A percentile compares a stretch with the other conserved stretches of the same genome.
Evolutionary conservation across 2,888 invertebrate species (phyloP).

Genomic region (Deilephila elpenor): DNA sequence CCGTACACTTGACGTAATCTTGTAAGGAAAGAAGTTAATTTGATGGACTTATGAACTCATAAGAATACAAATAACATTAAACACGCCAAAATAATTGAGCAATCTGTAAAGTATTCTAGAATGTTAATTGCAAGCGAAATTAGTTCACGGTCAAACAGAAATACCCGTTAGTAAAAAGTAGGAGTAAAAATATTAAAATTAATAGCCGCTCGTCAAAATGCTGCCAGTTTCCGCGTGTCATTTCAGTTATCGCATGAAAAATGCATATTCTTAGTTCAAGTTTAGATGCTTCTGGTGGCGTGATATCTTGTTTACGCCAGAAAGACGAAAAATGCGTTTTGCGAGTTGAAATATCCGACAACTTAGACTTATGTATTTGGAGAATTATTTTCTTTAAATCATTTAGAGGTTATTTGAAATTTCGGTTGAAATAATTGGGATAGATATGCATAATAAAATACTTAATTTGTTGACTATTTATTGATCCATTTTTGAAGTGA

Average conservation of each 20-base stretch:
- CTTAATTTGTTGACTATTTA: no score
- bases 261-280: constrained; percentile 24
- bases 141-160: constrained; percentile 7
- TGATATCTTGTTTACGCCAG: neutral
- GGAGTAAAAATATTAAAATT: neutral
- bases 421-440: no score
- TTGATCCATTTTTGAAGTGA: no score
- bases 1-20: no score
- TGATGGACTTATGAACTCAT: no score
- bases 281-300: neutral
- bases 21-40: no score
- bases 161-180: neutral
- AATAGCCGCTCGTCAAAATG: neutral
- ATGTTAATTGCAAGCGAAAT: constrained; percentile 2
- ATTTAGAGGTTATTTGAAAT: no score
- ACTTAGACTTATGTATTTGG: neutral
- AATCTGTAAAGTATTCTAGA: neutral
- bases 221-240: constrained; percentile 21
- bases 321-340: neutral
- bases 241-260: neutral
- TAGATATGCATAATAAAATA: no score
- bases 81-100: neutral
- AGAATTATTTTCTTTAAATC: no score
- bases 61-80: neutral
- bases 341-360: neutral